These are phyloP conservation scores for Eupithecia centaureata DNA, from an alignment of 2,888 invertebrate genomes.

Conservation along the genomic window DNA sequence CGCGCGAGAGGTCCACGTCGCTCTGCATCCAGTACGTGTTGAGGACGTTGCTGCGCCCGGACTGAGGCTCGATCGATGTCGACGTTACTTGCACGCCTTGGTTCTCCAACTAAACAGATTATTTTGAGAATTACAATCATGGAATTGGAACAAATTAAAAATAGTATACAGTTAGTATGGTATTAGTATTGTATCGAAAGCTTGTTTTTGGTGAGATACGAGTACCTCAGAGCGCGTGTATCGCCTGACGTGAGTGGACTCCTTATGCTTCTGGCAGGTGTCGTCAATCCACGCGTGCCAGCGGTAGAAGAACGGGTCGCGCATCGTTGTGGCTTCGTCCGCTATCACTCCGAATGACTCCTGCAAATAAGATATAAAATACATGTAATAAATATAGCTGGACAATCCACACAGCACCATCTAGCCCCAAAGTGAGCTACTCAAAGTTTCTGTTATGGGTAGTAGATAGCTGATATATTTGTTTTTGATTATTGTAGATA, in stretches of 20 bases:
- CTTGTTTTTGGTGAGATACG: too few species aligned
- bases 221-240: constrained; percentile 74
- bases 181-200: too few species aligned
- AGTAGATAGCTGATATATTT: too few species aligned
- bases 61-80: constrained; percentile 74
- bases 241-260: constrained; percentile 64
- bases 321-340: constrained; percentile 92
- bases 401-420: too few species aligned
- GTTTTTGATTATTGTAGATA: too few species aligned
- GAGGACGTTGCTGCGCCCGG: constrained; percentile 82
- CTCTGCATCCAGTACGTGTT: constrained; percentile 92
- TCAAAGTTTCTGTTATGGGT: too few species aligned
- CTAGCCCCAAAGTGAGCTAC: too few species aligned
- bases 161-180: too few species aligned
- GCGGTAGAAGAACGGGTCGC: constrained; percentile 93
- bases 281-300: constrained; percentile 92
- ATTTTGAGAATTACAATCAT: too few species aligned
- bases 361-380: constrained; percentile 75
- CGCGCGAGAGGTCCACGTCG: constrained; percentile 90
- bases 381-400: too few species aligned
- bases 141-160: too few species aligned
- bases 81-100: constrained; percentile 83
- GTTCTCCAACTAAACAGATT: constrained; percentile 80
- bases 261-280: constrained; percentile 89
- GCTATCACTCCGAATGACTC: constrained; percentile 92